Base-by-base conservation (phyloP, 2,113 vertebrate genomes). In the Actenoides hombroni region DNA sequence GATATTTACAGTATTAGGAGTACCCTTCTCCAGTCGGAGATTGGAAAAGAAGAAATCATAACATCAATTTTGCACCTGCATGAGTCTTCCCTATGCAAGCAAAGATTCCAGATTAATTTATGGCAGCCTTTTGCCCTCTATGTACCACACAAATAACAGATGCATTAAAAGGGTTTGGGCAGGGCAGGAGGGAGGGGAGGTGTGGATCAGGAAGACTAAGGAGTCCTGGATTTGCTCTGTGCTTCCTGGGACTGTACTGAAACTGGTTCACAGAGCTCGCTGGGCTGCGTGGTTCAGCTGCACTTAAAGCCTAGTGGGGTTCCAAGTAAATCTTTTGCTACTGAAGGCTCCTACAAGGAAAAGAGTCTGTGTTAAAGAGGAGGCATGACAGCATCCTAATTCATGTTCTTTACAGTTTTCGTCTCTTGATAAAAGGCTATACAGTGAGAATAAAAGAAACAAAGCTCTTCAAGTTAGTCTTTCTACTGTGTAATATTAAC, bases 1-100 rank as follows among this genome's bases (percentile, higher is more conserved):
- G 64, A 42, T 94, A 90, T 86, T 83, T 96, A 96, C 92, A 97
- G 57, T 70, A 93, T 44, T 35, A 73, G 59, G 20, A 93, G 92
- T 76, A 92, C 75, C 31, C 46, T 77, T 67, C 90, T 96, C 76
- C 68, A 56, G 17, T 31, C 70, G 68, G 48, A 94, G 68, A 92
- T 2, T 33, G 44, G 44, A 28, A 85, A 79, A 86, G 81, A 51
- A 24, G 46, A 48, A 48, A 33, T 6, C 4, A 0, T 14, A 85
- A 76, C 49, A 69, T 59, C 48, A 93, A 16, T 44, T 86, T 42
- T 93, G 56, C 51, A 90, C 56, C 69, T 90, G 83, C 74, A 87
- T 0, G 10, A 84, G 61, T 59, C 77, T 91, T 69, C 35, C 11
- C 64, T 11, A 21, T 6, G 20, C 26, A 81, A 74, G 73, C 6